Base-by-base conservation (phyloP, 2,797 vertebrate genomes). In the Xenopus petersii region DNA sequence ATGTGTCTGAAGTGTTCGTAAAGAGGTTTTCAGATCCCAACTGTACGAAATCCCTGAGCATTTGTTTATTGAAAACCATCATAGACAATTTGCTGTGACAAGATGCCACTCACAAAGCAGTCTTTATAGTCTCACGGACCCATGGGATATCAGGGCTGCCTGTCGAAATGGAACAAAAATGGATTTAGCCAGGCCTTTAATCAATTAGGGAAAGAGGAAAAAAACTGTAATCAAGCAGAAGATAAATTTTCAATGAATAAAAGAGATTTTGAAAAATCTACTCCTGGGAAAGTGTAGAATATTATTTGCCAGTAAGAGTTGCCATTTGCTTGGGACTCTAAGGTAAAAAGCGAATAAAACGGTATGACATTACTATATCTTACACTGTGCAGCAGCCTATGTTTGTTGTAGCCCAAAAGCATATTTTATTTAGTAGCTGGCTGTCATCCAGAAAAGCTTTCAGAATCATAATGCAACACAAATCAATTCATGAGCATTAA, bases 51-150 rank as follows among this genome's bases (percentile, higher is more conserved):
- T 79, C 77, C 61, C 77, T 46, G 68, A 74, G 71, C 67, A 79
- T 79, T 70, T 74, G 70, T 79, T 79, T 79, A 79, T 79, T 74
- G 71, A 79, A 70, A 79, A 74, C 26, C 77, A 79, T 74, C 77
- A 74, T 46, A 70, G 71, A 74, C 71, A 79, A 73, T 74, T 74
- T 79, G 77, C 64, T 55, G 17, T 79, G 77, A 79, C 77, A 79
- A 74, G 77, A 68, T 79, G 77, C 71, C 77, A 70, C 62, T 79
- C 71, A 79, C 61, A 70, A 70, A 33, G 54, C 62, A 26, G 67
- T 17, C 72, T 79, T 79, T 70, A 54, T 79, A 74, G 66, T 79
- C 55, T 74, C 61, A 42, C 26, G 48, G 55, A 42, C 77, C 77
- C 77, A 79, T 60, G 71, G 71, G 77, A 79, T 74, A 74, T 70